phyloP scores from a whole-genome alignment of 2,888 invertebrate species.

The Quadroppia sp. region DNA sequence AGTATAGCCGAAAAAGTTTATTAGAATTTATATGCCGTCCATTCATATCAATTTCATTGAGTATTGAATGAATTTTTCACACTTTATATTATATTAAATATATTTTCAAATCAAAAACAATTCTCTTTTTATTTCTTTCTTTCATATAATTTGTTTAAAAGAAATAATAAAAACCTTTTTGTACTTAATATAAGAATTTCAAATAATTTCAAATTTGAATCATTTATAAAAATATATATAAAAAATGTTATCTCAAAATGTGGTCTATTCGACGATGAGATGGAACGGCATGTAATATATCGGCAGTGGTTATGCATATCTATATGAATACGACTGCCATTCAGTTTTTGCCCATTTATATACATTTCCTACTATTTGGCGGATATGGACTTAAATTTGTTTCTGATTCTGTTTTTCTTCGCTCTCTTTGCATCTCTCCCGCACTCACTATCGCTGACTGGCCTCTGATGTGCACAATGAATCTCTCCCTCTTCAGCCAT shows the following conservation, averaged over 20 bases:
- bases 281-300: not conserved
- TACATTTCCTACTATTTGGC: slow-evolving; percentile 12
- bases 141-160: too few relatives aligned
- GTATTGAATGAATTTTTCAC: not conserved
- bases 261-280: too few relatives aligned
- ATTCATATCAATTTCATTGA: slow-evolving; percentile 18
- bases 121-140: too few relatives aligned
- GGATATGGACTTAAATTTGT: slow-evolving; percentile 32
- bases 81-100: too few relatives aligned
- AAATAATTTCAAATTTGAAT: too few relatives aligned
- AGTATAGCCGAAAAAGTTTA: too few relatives aligned
- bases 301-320: slow-evolving; percentile 12
- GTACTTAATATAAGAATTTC: too few relatives aligned
- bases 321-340: slow-evolving; percentile 22
- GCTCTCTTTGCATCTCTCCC: slow-evolving; percentile 11
- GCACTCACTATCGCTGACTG: slow-evolving; percentile 15
- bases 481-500: slow-evolving; percentile 13
- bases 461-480: not conserved
- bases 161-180: too few relatives aligned
- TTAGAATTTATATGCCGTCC: slow-evolving; percentile 30
- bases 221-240: too few relatives aligned
- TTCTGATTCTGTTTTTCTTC: not conserved
- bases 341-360: slow-evolving; percentile 1
- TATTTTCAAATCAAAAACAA: too few relatives aligned
- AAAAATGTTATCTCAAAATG: too few relatives aligned